These are phyloP conservation scores for Platynereis dumerilii DNA, from an alignment of 2,888 invertebrate genomes.

Conservation along the genomic window DNA sequence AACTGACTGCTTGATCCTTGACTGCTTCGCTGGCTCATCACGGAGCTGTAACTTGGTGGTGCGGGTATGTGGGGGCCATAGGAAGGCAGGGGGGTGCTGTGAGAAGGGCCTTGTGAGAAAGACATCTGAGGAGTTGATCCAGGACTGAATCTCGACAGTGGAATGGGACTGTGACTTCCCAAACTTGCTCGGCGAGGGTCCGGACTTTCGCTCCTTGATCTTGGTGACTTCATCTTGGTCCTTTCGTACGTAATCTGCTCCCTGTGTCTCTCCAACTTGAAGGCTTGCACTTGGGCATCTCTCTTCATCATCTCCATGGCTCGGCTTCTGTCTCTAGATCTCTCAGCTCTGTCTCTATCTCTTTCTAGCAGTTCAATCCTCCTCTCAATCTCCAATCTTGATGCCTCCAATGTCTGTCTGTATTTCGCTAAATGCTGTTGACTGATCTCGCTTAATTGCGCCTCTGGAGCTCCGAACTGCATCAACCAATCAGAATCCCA, in stretches of 20 bases:
- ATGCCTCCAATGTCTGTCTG: constrained; percentile 49
- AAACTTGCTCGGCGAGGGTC: not conserved
- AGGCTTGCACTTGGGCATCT: constrained; percentile 54
- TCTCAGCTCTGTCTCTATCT: constrained; percentile 24
- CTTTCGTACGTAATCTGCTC: constrained; percentile 23
- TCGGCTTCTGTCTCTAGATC: constrained; percentile 40
- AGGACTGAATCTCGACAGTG: not conserved
- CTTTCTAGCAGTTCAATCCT: constrained; percentile 49
- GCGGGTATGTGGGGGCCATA: no score
- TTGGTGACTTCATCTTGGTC: constrained; percentile 13
- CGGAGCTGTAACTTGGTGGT: no score
- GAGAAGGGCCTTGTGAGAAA: not conserved
- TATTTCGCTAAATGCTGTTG: constrained; percentile 50
- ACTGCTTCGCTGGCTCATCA: constrained; percentile 1
- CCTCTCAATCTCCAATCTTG: constrained; percentile 49
- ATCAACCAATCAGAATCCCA: constrained; percentile 32
- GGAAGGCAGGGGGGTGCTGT: no score
- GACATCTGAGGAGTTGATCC: not conserved
- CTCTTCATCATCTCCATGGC: constrained; percentile 43
- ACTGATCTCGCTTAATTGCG: constrained; percentile 38
- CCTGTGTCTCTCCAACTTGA: constrained; percentile 47
- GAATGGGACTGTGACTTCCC: not conserved
- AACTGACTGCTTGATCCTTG: not conserved
- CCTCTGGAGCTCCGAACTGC: constrained; percentile 25
- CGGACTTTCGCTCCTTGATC: constrained; percentile 23